Base-by-base conservation (phyloP, 2,888 invertebrate species). In the Drosophila setosimentum region DNA sequence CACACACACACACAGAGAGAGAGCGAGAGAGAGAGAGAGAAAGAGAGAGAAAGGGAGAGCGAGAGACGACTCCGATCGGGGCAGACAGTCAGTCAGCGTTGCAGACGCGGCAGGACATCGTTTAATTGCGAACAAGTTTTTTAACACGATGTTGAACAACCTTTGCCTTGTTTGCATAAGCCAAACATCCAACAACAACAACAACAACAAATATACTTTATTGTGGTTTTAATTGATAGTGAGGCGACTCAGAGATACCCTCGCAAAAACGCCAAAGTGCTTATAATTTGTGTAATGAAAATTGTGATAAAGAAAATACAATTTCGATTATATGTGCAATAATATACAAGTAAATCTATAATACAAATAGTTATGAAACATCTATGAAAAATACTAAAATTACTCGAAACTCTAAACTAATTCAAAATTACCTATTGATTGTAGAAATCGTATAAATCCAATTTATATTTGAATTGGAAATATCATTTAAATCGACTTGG, bases 71-170 rank as follows among this genome's bases (percentile, higher is more conserved):
- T 68, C 64, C 67, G 68, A 61, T 53, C 73, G 59, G 65, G 67
- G 87, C 75, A 88, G 90, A 87, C 88, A 88, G 72, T 88, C 89
- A 78, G 85, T 85, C 85, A 89, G 91, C 87, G 60, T 8, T 30
- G 53, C 69, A 57, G 58, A 76, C 92, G 79, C 92, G 87, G 92
- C 91, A 91, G 91, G 92, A 92, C 92, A 92, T 92, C 91, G 90
- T 92, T 92, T 92, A 92, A 92, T 92, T 92, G 91, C 92, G 90
- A 91, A 92, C 91, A 92, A 91, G 91, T 92, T 92, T 92, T 91
- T 92, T 92, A 92, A 92, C 91, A 92, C 91, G 92, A 91, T 91
- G 92, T 91, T 78, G 83, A 83, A 91, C 92, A 92, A 89, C 82
- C 80, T 86, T 67, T 65, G 71, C 50, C 63, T 72, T 88, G 88